Base-by-base conservation (phyloP, 1,140 invertebrate genomes). In the Paracyclopina nana region DNA sequence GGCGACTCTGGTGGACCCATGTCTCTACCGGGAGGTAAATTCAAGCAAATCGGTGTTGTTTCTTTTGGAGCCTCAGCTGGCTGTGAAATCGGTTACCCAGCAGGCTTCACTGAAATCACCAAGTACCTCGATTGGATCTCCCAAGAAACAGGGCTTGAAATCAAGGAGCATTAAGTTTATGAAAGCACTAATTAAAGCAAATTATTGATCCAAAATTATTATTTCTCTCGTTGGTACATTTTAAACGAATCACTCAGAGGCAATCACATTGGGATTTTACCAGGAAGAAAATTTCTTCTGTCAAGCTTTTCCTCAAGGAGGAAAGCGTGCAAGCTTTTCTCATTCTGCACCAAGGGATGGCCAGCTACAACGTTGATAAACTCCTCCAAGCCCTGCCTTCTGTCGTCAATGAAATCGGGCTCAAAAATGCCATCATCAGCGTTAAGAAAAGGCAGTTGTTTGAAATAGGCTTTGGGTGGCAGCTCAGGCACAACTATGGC, bases 391-490 rank as follows among this genome's bases (percentile, higher is more conserved):
- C 70, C 71, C 61, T 70, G 70, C 31, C 69, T 57, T 52, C 72
- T 59, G 22, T 72, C 70, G 56, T 75, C 73, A 54, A 75, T 73
- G 57, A 75, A 75, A 41, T 71, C 71, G 51, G 72, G 70, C 54
- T 76, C 73, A 63, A 72, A 75, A 49, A 75, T 71, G 6, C 74
- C 73, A 60, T 75, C 73, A 60, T 75, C 72, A 16, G 59, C 58
- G 12, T 30, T 46, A n/a, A 73, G 60, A 56, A 75, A 73, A 25
- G 74, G 73, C 26, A 76, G 55, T 56, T 74, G 71, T 56, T 69
- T 56, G 55, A 72, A 71, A 57, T 69, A 64, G 4, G 70, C 69
- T 60, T 73, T 73, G 34, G 70, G 68, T n/a, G 72, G 72, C 12
- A 74, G 58, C 30, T 67, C 60, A 30, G 72, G 73, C 25, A 74